Evolutionary conservation across 2,888 invertebrate genomes (phyloP).

Genomic region (Syrphus vitripennis): DNA sequence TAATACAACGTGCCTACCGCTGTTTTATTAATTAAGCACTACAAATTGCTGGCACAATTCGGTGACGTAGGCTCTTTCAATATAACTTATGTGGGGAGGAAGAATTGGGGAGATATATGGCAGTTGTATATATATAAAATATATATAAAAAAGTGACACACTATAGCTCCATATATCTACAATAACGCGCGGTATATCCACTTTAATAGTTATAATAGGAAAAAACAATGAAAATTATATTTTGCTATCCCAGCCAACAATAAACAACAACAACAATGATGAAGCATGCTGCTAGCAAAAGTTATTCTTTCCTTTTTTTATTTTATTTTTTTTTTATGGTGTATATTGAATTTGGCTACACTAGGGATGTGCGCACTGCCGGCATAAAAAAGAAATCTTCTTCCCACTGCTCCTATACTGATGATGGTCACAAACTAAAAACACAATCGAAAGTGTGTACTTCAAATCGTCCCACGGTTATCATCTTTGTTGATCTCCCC

Average conservation of each 20-base stretch:
- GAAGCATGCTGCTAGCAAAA: constrained; percentile 19
- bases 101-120: background rate
- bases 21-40: constrained; percentile 67
- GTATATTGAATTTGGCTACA: constrained; percentile 67
- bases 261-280: constrained; percentile 43
- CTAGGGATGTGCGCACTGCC: constrained; percentile 67
- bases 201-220: constrained; percentile 26
- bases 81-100: background rate
- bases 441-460: constrained; percentile 29
- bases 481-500: background rate
- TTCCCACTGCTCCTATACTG: background rate
- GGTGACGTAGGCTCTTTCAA: constrained; percentile 39
- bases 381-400: constrained; percentile 27
- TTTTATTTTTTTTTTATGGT: background rate
- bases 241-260: constrained; percentile 53
- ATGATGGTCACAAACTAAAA: constrained; percentile 39
- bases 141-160: background rate
- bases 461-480: constrained; percentile 3
- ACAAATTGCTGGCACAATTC: constrained; percentile 56
- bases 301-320: background rate
- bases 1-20: constrained; percentile 29
- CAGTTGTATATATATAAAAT: background rate
- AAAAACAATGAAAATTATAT: constrained; percentile 54
- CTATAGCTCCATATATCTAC: background rate
- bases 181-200: constrained; percentile 25